A percentile compares a stretch with the other conserved stretches of the same genome.
phyloP scores from a whole-genome alignment of 2,797 vertebrate species.

The Acomys russatus region DNA sequence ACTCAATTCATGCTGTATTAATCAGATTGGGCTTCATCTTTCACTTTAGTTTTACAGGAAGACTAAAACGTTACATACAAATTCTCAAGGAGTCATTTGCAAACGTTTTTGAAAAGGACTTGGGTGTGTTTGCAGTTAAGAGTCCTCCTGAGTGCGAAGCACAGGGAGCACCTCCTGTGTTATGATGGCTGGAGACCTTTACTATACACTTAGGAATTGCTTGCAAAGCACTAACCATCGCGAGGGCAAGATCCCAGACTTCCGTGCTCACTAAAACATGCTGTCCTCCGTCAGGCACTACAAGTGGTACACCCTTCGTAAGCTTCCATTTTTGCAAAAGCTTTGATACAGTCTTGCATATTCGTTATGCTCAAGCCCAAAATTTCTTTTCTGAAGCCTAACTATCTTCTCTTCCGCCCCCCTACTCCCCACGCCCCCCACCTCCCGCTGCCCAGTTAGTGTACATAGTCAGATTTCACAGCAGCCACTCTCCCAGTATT shows the following conservation, averaged over 20 bases:
- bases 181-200: not conserved
- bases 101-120: conserved; percentile 34
- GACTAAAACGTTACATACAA: conserved; percentile 56
- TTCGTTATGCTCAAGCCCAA: not conserved
- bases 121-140: conserved; percentile 11
- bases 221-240: not conserved
- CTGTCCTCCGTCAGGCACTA: not conserved
- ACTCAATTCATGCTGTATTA: not conserved
- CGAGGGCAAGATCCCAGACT: not conserved
- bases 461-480: not conserved
- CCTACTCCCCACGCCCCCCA: no score
- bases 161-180: not conserved
- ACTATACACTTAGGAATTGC: not conserved
- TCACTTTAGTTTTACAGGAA: conserved; percentile 29
- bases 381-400: conserved; percentile 29
- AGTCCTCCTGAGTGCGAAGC: not conserved
- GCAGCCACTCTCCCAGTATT: not conserved
- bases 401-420: not conserved
- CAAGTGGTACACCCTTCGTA: not conserved
- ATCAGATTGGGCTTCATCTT: not conserved
- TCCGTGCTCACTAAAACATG: not conserved
- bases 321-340: not conserved
- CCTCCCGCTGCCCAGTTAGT: not conserved
- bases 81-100: conserved; percentile 32
- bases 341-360: not conserved